Base-by-base conservation (phyloP, 2,888 invertebrate species). In the Drosophila suboccidentalis region DNA sequence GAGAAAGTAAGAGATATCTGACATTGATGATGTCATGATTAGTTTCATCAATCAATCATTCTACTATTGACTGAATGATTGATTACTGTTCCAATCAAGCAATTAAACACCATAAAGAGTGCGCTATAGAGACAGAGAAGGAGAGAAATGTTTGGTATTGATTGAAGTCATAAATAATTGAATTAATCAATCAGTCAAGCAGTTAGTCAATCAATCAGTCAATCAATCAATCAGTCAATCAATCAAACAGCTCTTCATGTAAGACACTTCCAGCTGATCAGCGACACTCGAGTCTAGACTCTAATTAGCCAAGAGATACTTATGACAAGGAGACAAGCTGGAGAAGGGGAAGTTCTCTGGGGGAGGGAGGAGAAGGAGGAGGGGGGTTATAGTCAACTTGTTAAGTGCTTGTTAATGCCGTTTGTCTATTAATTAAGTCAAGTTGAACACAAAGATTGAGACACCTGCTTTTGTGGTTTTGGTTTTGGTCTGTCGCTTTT, bases 361-460 rank as follows among this genome's bases (percentile, higher is more conserved):
- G 1, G 4, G 34, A 34, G 1, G 8, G 8, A 11, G 8, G 9
- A 3, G 26, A 1, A 4, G 15, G 1, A 47, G 2, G 11, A 3
- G 22, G 19, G 43, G 43, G 19, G 13, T 2, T 0, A 4, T 11
- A 43, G 4, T 11, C 22, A 46, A 54, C 60, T 68, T 17, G 58
- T 47, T 71, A 79, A 79, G 58, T 71, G 51, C 17, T 72, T 67
- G 72, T 38, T 75, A 82, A 85, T 79, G 79, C 69, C 65, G 38
- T n/a, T 39, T 15, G 41, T 32, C 32, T 43, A 62, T 49, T 55
- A 49, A 43, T 29, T 49, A 62, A 49, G 39, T 59, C 41, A 34
- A 43, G 19, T 32, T 46, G 34, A 43, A 10, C n/a, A 10, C 10
- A 15, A 15, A 13, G 9, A 22, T 10, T 6, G 13, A 50, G 57